Percentiles rank a stretch among this genome's conserved stretches.
phyloP scores from a whole-genome alignment of 2,113 vertebrate species.

The Oceanites oceanicus region DNA sequence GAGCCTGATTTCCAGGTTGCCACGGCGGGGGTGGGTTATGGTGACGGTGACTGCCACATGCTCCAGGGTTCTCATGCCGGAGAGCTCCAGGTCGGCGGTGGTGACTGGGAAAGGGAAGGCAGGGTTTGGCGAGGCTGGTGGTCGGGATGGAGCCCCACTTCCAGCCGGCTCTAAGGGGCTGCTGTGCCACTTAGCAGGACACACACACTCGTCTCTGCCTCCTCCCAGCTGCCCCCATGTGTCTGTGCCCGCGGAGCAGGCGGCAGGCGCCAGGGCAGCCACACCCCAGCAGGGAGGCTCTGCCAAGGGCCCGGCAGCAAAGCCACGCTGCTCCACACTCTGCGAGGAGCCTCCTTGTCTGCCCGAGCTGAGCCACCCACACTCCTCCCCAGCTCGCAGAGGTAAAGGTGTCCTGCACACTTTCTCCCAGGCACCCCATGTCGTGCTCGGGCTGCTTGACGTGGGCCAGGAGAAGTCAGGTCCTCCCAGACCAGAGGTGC shows the following conservation, averaged over 20 bases:
- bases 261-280: background rate
- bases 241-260: background rate
- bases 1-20: slow-evolving; percentile 86
- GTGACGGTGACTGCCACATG: slow-evolving; percentile 90
- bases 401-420: background rate
- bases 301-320: background rate
- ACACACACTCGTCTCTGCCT: fast-evolving
- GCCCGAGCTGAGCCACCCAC: background rate
- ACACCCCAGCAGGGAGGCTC: background rate
- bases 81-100: slow-evolving; percentile 77
- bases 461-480: no score
- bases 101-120: slow-evolving; percentile 75
- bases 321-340: background rate
- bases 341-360: background rate
- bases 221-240: background rate
- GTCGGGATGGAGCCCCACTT: background rate
- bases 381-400: background rate
- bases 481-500: background rate
- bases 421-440: fast-evolving
- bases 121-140: background rate
- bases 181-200: background rate
- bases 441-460: background rate
- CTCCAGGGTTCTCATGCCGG: slow-evolving; percentile 92
- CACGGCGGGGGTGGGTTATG: slow-evolving; percentile 85
- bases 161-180: background rate